Evolutionary conservation across 2,113 vertebrate species (phyloP).

Genomic region (Tupaia chinensis): DNA sequence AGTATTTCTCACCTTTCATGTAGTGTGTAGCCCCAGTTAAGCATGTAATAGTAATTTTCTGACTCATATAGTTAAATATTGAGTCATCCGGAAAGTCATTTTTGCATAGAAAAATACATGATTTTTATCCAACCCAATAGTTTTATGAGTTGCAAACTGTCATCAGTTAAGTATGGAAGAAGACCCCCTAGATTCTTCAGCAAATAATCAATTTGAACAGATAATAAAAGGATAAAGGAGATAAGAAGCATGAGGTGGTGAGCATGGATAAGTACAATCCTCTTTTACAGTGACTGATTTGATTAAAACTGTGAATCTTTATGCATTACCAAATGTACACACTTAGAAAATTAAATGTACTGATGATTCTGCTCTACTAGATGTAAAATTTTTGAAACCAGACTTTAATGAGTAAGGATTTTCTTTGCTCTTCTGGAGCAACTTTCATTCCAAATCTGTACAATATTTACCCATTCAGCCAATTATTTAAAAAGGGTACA

Average conservation of each 20-base stretch:
- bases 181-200: not conserved
- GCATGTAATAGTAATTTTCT: not conserved
- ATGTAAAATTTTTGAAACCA: not conserved
- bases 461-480: not conserved
- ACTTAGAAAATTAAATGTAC: not conserved
- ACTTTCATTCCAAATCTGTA: not conserved
- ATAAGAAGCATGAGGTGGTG: not conserved
- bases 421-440: not conserved
- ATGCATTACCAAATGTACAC: not conserved
- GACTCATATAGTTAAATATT: not conserved
- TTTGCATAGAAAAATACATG: too few relatives aligned
- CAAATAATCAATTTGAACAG: not conserved
- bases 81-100: too few relatives aligned
- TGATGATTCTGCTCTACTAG: not conserved
- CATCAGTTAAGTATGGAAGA: not conserved
- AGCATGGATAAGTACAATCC: not conserved
- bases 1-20: not conserved
- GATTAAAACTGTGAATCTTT: not conserved
- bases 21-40: not conserved
- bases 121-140: too few relatives aligned
- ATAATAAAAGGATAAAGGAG: not conserved
- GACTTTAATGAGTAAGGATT: not conserved
- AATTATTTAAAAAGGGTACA: not conserved
- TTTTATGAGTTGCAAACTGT: not conserved
- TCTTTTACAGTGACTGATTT: not conserved